Evolutionary conservation across 2,797 vertebrate genomes (phyloP), one percentile per base, ranked within the genome.

Genomic region (Orestias chungarensis): DNA sequence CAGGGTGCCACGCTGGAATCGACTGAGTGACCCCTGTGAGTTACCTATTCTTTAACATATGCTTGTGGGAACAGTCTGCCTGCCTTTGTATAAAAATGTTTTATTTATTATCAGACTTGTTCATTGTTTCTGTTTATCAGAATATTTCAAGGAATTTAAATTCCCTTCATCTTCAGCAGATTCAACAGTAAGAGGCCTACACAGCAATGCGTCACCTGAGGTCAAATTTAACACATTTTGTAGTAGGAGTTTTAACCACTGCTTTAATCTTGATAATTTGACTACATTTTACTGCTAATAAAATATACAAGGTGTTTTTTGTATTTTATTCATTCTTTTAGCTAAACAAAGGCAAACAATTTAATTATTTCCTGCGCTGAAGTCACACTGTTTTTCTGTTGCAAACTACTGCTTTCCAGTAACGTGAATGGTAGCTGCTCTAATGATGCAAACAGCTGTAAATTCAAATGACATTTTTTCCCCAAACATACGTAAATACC

Each of bases 381-480:
- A 70, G 8, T 23, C 23, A 59, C 50, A 66, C 0, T 50, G n/a
- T 47, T n/a, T 66, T 23, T n/a, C 47, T 27, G 43, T 55, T 75
- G 55, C 40, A 71, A 70, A 42, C 64, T 43, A n/a, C n/a, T 35
- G 18, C 29, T 61, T 40, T 68, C 5, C 35, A 18, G 27, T 72
- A 65, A 64, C 27, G 43, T 62, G 40, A 62, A 46, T 27, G 15
- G 9, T 73, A 20, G 8, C 31, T 42, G 64, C 50, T 17, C 14
- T 50, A 71, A 73, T 75, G 18, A 49, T 65, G 61, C 44, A 73
- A 11, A 3, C 67, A 67, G 10, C 66, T 68, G 17, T 44, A 52
- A 61, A 64, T 47, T 68, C 29, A 42, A 59, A 64, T 68, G 40
- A 70, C 27, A 59, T 46, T 66, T 73, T 73, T 68, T 46, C 64